Conservation (phyloP, 2,888 invertebrate genomes). For the Monochamus alternatus region DNA sequence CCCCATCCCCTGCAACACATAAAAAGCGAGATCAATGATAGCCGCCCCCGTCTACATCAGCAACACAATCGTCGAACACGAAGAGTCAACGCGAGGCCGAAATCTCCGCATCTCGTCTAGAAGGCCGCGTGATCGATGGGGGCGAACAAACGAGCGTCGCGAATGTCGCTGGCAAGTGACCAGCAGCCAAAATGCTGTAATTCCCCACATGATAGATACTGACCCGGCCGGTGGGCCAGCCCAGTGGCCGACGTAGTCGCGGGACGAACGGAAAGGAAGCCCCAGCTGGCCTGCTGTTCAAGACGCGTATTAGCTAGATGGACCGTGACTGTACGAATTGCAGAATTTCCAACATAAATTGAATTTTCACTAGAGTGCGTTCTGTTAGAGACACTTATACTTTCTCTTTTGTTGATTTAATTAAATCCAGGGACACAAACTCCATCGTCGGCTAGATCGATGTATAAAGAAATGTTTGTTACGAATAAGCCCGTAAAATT, state of each 20-base stretch:
- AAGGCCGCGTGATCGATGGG: slow-evolving; percentile 49
- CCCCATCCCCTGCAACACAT: not conserved
- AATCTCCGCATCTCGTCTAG: slow-evolving; percentile 31
- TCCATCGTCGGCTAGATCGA: not conserved
- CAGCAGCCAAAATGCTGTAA: slow-evolving; percentile 68
- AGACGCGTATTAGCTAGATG: slow-evolving; percentile 67
- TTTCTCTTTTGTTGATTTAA: slow-evolving; percentile 60
- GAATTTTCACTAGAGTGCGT: slow-evolving; percentile 69
- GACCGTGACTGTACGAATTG: slow-evolving; percentile 67
- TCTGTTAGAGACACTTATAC: slow-evolving; percentile 64
- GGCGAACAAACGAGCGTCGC: slow-evolving; percentile 57
- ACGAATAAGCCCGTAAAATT: no score
- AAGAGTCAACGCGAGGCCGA: slow-evolving; percentile 32
- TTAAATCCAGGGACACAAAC: slow-evolving; percentile 38
- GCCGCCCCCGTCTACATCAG: not conserved
- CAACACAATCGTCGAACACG: slow-evolving; percentile 8
- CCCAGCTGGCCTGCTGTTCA: slow-evolving; percentile 53
- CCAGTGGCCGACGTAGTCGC: not conserved
- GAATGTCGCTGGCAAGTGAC: slow-evolving; percentile 69
- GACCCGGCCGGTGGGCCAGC: slow-evolving; percentile 44
- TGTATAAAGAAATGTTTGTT: no score
- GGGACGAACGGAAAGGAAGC: not conserved
- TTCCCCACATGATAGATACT: slow-evolving; percentile 68
- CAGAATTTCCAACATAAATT: slow-evolving; percentile 70
- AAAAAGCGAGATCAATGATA: not conserved